phyloP scores from a whole-genome alignment of 2,113 vertebrate genomes.

The Carassius carassius region DNA sequence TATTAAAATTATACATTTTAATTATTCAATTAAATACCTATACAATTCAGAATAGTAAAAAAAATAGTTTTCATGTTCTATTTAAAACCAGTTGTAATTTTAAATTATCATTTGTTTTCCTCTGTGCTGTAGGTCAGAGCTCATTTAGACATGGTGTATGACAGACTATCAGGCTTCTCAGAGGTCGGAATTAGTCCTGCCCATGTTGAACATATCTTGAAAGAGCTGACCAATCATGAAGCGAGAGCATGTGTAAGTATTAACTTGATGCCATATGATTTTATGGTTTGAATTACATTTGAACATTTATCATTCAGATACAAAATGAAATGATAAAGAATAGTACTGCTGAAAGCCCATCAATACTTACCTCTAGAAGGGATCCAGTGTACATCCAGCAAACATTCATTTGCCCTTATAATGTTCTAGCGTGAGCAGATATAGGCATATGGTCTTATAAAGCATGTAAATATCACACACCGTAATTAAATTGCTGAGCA shows the following conservation, averaged over 20 bases:
- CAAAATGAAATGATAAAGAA: not conserved
- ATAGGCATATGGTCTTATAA: not conserved
- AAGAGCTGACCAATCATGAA: conserved; percentile 84
- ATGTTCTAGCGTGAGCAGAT: conserved; percentile 1
- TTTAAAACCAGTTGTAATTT: too few relatives aligned
- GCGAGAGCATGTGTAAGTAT: conserved; percentile 83
- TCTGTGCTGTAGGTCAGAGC: conserved; percentile 79
- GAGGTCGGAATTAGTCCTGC: conserved; percentile 90
- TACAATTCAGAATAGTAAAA: too few relatives aligned
- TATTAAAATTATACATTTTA: too few relatives aligned
- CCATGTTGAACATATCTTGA: conserved; percentile 86
- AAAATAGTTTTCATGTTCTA: too few relatives aligned
- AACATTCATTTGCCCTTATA: not conserved
- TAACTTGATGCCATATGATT: not conserved
- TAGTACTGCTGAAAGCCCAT: not conserved
- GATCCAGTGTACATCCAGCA: not conserved
- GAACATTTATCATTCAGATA: not conserved
- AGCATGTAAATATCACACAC: not conserved
- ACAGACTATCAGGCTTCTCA: conserved; percentile 81
- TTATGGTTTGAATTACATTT: not conserved
- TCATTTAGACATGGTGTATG: conserved; percentile 80
- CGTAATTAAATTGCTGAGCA: conserved; percentile 4
- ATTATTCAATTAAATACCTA: too few relatives aligned
- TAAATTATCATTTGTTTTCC: not conserved
- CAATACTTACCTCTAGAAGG: not conserved